Evolutionary conservation across 2,797 vertebrate genomes (phyloP), one percentile per base, ranked within the genome.

Genomic region (Manis javanica): DNA sequence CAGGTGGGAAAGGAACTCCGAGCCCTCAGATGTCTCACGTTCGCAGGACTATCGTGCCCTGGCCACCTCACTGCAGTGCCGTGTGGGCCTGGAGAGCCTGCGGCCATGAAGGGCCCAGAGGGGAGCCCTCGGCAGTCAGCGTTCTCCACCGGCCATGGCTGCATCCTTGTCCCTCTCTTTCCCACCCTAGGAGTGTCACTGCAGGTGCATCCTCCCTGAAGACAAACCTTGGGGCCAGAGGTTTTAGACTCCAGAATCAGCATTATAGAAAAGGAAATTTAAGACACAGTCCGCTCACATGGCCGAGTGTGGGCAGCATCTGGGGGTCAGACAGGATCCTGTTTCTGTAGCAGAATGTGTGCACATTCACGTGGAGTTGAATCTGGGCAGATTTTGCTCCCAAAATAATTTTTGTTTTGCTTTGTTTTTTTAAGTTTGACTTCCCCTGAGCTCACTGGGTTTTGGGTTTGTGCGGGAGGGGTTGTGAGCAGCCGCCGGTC

Each of bases 111-210:
- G 7, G 55, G 68, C 16, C 61, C 29, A 46, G 49, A 39, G 29
- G 57, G 37, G 3, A 39, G 5, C 4, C 3, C 15, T 1, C 3
- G n/a, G 63, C 29, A 37, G 26, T 21, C 55, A 8, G 61, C 0
- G 3, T 69, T 49, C 13, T 39, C 19, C 7, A 15, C 64, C 10
- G 39, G 15, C 39, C 4, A 7, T 5, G 6, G 63, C 81, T 16
- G 1, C 64, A 31, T 31, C 53, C 19, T 0, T 7, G 4, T 59
- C 37, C 2, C 64, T 74, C 7, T 4, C 5, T 71, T 68, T 34
- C 42, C 87, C 63, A 42, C 39, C 31, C 53, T 24, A 49, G 37
- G 63, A 37, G 13, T 21, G 39, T 72, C n/a, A 42, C 86, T 57
- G 46, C 51, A 42, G 68, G 42, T 8, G 24, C 4, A 0, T 42